Conservation (phyloP, 2,113 vertebrate species). For the Melanostigma gelatinosum region DNA sequence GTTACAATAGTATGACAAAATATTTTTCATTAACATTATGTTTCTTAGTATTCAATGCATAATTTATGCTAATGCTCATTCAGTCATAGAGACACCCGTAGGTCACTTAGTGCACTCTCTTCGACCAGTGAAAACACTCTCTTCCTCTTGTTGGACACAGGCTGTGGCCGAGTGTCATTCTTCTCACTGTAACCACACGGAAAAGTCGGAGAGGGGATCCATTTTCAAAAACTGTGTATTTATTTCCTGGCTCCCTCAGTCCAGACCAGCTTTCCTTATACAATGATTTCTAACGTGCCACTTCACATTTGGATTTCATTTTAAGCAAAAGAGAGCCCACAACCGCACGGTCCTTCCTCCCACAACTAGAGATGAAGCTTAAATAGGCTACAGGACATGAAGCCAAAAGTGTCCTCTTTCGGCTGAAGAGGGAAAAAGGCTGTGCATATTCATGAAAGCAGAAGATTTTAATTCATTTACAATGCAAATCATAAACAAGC, state of each 20-base stretch:
- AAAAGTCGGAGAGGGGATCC: constrained; percentile 25
- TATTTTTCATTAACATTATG: background rate
- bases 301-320: constrained; percentile 66
- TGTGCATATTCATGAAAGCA: constrained; percentile 65
- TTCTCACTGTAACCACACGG: constrained; percentile 25
- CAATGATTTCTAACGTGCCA: constrained; percentile 38
- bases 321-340: constrained; percentile 51
- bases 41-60: background rate
- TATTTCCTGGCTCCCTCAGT: constrained; percentile 41
- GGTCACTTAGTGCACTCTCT: background rate
- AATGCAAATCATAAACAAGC: constrained; percentile 69
- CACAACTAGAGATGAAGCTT: constrained; percentile 35
- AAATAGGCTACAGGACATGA: constrained; percentile 40
- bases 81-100: constrained; percentile 6
- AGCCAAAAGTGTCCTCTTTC: constrained; percentile 60
- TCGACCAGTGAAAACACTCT: background rate
- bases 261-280: constrained; percentile 32
- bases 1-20: too few relatives aligned
- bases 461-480: constrained; percentile 67
- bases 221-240: constrained; percentile 45
- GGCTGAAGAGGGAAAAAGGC: constrained; percentile 23
- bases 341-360: constrained; percentile 54
- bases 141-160: background rate
- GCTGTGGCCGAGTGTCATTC: constrained; percentile 11
- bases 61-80: background rate